Evolutionary conservation across 1,140 invertebrate species (phyloP).

Genomic region (Ruditapes philippinarum): DNA sequence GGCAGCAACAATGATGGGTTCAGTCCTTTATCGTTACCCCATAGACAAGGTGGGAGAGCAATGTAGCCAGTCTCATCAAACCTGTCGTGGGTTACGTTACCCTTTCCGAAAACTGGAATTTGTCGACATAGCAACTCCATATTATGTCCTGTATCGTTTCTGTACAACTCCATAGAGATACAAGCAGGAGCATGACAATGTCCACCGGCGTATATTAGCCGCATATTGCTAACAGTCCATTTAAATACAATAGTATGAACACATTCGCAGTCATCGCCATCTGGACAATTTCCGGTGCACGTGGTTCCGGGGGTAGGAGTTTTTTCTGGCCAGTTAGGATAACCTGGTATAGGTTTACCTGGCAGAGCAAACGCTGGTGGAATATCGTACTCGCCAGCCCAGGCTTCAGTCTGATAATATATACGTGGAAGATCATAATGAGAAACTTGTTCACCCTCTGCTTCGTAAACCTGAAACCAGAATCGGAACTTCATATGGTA

Average conservation of each 20-base stretch:
- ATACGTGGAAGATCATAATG: slow-evolving; percentile 65
- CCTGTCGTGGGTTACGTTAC: slow-evolving; percentile 64
- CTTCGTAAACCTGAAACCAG: slow-evolving; percentile 66
- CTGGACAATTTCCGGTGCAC: slow-evolving; percentile 66
- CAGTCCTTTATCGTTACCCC: slow-evolving; percentile 66
- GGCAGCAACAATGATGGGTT: slow-evolving; percentile 61
- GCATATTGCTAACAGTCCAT: slow-evolving; percentile 62
- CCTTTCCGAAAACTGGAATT: slow-evolving; percentile 58
- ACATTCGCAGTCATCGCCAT: slow-evolving; percentile 67
- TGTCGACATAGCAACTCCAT: slow-evolving; percentile 68
- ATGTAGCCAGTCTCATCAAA: slow-evolving; percentile 67
- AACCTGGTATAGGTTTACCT: slow-evolving; percentile 62
- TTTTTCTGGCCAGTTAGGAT: slow-evolving; percentile 64
- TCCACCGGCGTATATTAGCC: slow-evolving; percentile 69
- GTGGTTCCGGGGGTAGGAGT: slow-evolving; percentile 66
- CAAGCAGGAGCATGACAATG: slow-evolving; percentile 69
- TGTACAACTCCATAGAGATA: slow-evolving; percentile 65
- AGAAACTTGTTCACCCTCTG: slow-evolving; percentile 49
- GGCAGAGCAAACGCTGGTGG: slow-evolving; percentile 68
- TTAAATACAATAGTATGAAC: slow-evolving; percentile 60
- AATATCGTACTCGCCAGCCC: slow-evolving; percentile 71
- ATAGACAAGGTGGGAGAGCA: slow-evolving; percentile 67
- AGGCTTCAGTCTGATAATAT: slow-evolving; percentile 70
- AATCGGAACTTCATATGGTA: slow-evolving; percentile 73
- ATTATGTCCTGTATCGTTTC: slow-evolving; percentile 69